Conservation (phyloP, 2,888 invertebrate species). For the Habroteleia sp. region DNA sequence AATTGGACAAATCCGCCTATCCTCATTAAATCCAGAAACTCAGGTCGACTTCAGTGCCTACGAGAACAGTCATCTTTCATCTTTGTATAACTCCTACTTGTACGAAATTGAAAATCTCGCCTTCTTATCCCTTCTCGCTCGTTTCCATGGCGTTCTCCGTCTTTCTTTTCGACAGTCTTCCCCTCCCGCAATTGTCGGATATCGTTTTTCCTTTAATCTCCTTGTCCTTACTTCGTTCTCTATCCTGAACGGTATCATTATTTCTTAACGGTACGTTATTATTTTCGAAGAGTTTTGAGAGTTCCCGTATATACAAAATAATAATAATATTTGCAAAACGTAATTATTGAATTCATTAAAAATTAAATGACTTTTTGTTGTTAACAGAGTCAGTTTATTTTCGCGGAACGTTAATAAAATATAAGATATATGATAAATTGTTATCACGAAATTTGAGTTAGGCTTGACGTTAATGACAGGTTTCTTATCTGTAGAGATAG, state of each 20-base stretch:
- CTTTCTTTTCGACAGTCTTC: constrained; percentile 50
- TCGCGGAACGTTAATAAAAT: neutral
- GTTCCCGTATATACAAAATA: constrained; percentile 18
- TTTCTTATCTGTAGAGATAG: constrained; percentile 75
- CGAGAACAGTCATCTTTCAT: constrained; percentile 71
- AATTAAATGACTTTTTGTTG: neutral
- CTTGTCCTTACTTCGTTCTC: constrained; percentile 50
- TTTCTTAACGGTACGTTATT: constrained; percentile 61
- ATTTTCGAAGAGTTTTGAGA: constrained; percentile 44
- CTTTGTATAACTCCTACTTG: constrained; percentile 76
- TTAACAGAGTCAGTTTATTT: constrained; percentile 12
- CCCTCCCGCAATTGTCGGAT: constrained; percentile 53
- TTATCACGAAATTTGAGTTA: constrained; percentile 75
- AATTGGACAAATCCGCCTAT: constrained; percentile 82
- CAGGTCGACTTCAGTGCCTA: constrained; percentile 61
- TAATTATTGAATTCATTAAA: constrained; percentile 15
- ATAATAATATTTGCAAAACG: neutral
- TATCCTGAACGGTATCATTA: constrained; percentile 61
- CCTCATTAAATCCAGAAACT: constrained; percentile 80
- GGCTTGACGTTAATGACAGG: constrained; percentile 75
- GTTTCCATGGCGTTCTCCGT: constrained; percentile 19
- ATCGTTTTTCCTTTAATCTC: constrained; percentile 62
- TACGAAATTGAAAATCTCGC: constrained; percentile 74
- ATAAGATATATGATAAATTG: constrained; percentile 8
- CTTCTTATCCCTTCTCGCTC: constrained; percentile 59